A percentile compares a stretch with the other conserved stretches of the same genome.
These are phyloP conservation scores for Propsilocerus akamusi DNA, from an alignment of 1,140 invertebrate species.

Conservation along the genomic window DNA sequence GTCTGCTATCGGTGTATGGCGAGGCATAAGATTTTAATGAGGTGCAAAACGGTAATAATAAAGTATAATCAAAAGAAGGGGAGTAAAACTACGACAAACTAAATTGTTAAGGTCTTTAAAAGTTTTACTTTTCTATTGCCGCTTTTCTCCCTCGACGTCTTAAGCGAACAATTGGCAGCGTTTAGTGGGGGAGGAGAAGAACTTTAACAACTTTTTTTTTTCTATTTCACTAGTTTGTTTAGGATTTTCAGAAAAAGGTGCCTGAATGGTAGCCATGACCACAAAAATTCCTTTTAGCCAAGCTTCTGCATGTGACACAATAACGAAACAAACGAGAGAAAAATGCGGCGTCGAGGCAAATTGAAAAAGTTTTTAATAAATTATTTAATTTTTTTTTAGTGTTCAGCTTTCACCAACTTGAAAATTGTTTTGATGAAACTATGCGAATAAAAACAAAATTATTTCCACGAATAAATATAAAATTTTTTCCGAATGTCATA, in stretches of 20 bases:
- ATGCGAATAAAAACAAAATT: too few relatives aligned
- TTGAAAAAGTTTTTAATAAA: not conserved
- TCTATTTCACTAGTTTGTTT: not conserved
- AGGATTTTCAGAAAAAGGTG: not conserved
- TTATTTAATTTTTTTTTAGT: not conserved
- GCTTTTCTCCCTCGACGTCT: too few relatives aligned
- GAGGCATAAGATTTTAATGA: slow-evolving; percentile 1
- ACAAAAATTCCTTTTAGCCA: not conserved
- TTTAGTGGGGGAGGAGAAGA: not conserved
- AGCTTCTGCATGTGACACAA: not conserved
- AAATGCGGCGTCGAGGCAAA: not conserved
- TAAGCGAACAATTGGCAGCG: too few relatives aligned
- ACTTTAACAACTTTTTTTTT: not conserved
- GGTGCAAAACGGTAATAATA: not conserved
- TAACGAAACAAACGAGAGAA: not conserved
- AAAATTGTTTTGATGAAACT: too few relatives aligned
- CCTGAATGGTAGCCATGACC: too few relatives aligned
- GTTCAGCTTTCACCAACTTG: not conserved
- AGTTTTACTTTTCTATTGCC: not conserved
- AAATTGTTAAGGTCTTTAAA: slow-evolving; percentile 1
- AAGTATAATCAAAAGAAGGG: not conserved
- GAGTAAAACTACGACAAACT: not conserved
- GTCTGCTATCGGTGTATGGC: too few relatives aligned
- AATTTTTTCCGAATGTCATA: too few relatives aligned
- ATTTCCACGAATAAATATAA: too few relatives aligned